These are phyloP conservation scores for Nebria salina DNA, from an alignment of 2,888 invertebrate genomes.

Conservation along the genomic window DNA sequence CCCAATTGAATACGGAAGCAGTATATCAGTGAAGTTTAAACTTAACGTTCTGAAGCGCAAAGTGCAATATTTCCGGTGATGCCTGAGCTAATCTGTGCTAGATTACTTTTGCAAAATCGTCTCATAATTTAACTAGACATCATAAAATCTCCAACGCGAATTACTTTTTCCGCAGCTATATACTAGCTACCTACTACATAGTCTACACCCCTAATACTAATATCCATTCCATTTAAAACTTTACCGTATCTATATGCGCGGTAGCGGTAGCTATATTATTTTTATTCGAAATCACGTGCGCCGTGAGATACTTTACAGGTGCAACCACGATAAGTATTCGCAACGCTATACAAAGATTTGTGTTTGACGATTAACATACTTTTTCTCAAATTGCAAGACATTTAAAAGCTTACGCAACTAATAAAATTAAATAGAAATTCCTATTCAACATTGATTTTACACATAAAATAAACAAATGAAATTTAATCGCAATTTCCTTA, in stretches of 20 bases:
- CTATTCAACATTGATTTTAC: too few species aligned
- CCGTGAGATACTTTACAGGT: neutral
- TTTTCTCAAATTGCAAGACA: too few species aligned
- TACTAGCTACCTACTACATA: neutral
- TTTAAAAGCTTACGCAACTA: too few species aligned
- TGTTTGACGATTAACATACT: too few species aligned
- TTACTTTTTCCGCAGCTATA: constrained; percentile 6
- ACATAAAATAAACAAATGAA: neutral
- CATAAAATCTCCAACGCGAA: constrained; percentile 20
- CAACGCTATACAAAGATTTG: too few species aligned
- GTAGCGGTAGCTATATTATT: constrained; percentile 15
- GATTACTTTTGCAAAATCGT: constrained; percentile 11
- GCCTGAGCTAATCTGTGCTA: neutral
- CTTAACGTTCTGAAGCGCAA: neutral
- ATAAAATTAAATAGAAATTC: too few species aligned
- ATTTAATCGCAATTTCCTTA: neutral
- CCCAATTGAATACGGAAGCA: neutral
- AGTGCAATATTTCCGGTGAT: neutral
- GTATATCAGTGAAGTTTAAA: neutral
- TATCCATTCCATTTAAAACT: constrained; percentile 27
- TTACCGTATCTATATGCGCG: neutral
- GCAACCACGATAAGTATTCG: too few species aligned
- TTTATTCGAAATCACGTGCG: constrained; percentile 9
- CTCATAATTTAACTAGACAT: constrained; percentile 27
- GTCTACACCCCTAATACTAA: constrained; percentile 7